Evolutionary conservation across 2,888 invertebrate genomes (phyloP), one percentile per base, ranked within the genome.

Genomic region (Neuroscelio doddi): DNA sequence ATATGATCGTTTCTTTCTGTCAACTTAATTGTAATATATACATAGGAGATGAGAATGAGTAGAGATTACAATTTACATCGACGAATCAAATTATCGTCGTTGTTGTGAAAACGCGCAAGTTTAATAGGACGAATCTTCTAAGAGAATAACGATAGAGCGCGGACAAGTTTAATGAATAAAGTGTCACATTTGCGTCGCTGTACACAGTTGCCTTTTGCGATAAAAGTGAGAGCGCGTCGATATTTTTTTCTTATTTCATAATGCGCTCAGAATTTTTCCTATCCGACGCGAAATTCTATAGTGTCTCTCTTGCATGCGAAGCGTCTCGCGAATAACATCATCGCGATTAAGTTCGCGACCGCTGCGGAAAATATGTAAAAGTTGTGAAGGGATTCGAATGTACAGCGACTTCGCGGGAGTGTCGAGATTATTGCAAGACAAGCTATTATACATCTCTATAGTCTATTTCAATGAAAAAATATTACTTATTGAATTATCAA

Each of bases 401-500:
- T 51, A 53, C 51, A 44, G 61, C 61, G 47, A 65, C 61, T 57
- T 65, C 61, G 65, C 51, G 52, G 56, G 29, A 57, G 9, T 45
- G 53, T 53, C 49, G 36, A 38, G 53, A 59, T 59, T 55, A 59
- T 64, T 64, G 53, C 49, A 47, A 77, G 68, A 58, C 58, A 56
- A 56, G 55, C 75, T 82, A 82, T 82, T 81, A 81, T 79, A 80
- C 80, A 81, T 81, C 82, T 82, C 82, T 82, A 82, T 82, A 82
- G 82, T 82, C 82, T 82, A 82, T 82, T 82, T 80, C 81, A 82
- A 64, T 64, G 64, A 52, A 56, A n/a, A 82, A 79, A 80, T 81
- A 82, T 80, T 80, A 82, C 79, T 79, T 82, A 82, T 81, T 81
- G 80, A 82, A 82, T 82, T 81, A 82, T 80, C 80, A 82, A 82